Base-by-base conservation (phyloP, 2,113 vertebrate species). In the Vireo altiloquus region DNA sequence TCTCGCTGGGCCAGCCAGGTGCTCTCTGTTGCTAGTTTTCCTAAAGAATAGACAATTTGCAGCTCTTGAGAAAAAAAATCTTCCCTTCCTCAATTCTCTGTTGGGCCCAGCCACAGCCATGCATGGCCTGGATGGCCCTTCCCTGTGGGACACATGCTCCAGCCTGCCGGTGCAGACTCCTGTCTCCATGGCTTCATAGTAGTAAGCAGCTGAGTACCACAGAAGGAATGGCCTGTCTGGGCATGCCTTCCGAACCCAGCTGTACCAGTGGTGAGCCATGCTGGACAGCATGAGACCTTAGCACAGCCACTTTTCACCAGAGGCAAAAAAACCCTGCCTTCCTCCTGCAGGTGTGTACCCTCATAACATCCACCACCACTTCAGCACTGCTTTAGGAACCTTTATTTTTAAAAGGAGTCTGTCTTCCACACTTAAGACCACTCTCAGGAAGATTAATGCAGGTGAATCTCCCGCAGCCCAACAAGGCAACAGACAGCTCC, bases 341-440 rank as follows among this genome's bases (percentile, higher is more conserved):
- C 37, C 28, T 74, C 47, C 52, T 7, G 4, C 79, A 30, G 8
- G 42, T 7, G 9, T 27, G n/a, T 23, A 15, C 35, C 44, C 66
- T 81, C 31, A 44, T 6, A 89, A 71, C 78, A 88, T 49, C 31
- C 81, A 94, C 53, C 56, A 89, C 11, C 1, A 3, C 33, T 23
- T 37, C 82, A 47, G 74, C 65, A 64, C 49, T 91, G 91, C 89
- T 94, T 94, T 39, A 84, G 25, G 40, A 95, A 89, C 23, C 17
- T 97, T 97, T 97, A 97, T 97, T 97, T 95, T 87, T 65, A 39
- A 93, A 90, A 92, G 56, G 47, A 83, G 61, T 53, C 61, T 40
- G 78, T 66, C 69, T 81, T 86, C 69, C 83, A 71, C 31, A 13
- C 40, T 72, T 60, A 46, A 81, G 42, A 31, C 35, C 53, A 19